A percentile compares a stretch with the other conserved stretches of the same genome.
phyloP scores from a whole-genome alignment of 2,113 vertebrate genomes.

The Pogona vitticeps region DNA sequence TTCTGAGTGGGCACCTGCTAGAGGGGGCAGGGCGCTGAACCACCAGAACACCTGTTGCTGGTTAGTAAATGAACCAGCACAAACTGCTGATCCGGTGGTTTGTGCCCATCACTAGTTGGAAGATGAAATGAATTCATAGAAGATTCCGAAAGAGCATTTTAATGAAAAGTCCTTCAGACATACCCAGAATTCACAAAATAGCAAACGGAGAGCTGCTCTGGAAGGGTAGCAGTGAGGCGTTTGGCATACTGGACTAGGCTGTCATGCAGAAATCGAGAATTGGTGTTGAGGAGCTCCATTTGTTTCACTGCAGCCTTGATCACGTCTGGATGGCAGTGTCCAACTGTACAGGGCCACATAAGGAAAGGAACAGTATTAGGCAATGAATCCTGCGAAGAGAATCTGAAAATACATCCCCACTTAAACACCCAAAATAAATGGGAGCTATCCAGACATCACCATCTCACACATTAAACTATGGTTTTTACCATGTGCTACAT shows the following conservation, averaged over 20 bases:
- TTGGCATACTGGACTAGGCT: conserved; percentile 91
- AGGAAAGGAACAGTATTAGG: background rate
- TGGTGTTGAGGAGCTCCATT: conserved; percentile 96
- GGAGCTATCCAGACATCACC: background rate
- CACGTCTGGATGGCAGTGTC: conserved; percentile 93
- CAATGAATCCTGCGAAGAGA: background rate
- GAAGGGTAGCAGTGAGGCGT: conserved; percentile 87
- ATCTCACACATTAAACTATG: background rate
- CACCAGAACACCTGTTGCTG: no score
- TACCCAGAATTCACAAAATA: conserved; percentile 99
- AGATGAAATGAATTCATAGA: background rate
- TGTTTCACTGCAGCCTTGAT: conserved; percentile 87
- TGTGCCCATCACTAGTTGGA: background rate
- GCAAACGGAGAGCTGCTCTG: conserved; percentile 88
- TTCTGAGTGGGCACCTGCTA: no score
- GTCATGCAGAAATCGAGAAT: conserved; percentile 95
- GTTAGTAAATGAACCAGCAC: no score
- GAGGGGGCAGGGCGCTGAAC: no score
- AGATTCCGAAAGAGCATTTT: background rate
- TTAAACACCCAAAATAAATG: background rate
- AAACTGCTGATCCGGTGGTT: no score
- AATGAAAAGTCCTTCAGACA: conserved; percentile 26
- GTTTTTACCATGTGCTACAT: conserved; percentile 93
- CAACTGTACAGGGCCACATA: conserved; percentile 77
- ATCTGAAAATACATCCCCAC: background rate